phyloP scores from a whole-genome alignment of 2,888 invertebrate genomes.

The Pristionchus arcanus region DNA sequence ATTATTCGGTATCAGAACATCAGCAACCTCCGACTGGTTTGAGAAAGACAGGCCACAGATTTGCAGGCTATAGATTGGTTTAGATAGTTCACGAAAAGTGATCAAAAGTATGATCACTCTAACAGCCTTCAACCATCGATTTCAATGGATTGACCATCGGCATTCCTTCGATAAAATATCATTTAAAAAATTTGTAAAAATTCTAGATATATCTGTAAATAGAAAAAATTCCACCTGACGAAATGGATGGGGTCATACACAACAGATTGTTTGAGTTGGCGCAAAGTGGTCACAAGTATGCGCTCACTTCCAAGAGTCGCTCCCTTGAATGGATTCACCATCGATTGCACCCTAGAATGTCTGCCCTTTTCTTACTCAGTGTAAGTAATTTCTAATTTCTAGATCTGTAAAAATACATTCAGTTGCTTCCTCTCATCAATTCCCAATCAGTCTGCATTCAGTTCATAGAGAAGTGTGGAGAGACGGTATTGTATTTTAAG shows the following conservation, averaged over 20 bases:
- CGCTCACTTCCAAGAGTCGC: neutral
- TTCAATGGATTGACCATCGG: no score
- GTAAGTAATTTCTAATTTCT: neutral
- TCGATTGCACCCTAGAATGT: neutral
- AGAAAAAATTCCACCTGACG: no score
- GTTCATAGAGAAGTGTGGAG: constrained; percentile 31
- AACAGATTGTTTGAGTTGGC: constrained; percentile 1
- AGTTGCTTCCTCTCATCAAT: neutral
- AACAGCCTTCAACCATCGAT: no score
- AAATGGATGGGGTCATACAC: neutral
- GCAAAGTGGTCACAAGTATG: constrained; percentile 24
- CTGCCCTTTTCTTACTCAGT: neutral
- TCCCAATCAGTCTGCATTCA: constrained; percentile 11
- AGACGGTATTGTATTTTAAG: neutral
- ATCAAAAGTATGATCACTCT: no score
- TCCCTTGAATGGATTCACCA: neutral
- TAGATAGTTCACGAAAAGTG: no score
- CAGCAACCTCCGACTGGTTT: no score
- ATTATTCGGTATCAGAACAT: no score
- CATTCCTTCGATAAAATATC: no score
- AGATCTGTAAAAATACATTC: neutral
- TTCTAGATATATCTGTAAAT: no score
- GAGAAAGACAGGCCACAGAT: no score
- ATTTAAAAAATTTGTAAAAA: no score
- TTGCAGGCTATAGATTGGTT: no score